These are phyloP conservation scores for Kryptopterus vitreolus DNA, from an alignment of 2,797 vertebrate species.

Conservation along the genomic window DNA sequence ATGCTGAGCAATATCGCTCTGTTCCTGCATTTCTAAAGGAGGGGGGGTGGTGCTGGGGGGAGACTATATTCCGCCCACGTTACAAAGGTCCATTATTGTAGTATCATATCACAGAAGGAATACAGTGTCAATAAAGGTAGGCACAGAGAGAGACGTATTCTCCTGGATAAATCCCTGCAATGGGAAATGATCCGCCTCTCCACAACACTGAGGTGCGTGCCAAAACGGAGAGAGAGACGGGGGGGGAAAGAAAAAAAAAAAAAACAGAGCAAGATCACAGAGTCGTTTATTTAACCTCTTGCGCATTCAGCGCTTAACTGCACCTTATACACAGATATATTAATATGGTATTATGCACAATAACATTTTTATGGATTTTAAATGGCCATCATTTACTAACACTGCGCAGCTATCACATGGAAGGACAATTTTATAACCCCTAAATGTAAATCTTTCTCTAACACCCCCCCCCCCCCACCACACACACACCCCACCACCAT, in stretches of 20 bases:
- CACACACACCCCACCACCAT: too few relatives aligned
- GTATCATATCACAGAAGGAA: constrained; percentile 57
- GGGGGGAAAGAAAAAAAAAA: not conserved
- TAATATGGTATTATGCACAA: constrained; percentile 76
- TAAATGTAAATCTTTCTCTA: constrained; percentile 70
- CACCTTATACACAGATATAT: constrained; percentile 68
- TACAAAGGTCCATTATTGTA: constrained; percentile 59
- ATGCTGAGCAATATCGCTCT: not conserved
- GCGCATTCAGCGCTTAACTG: constrained; percentile 62
- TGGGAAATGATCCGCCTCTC: constrained; percentile 49
- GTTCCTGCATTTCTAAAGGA: constrained; percentile 65
- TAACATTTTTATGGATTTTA: constrained; percentile 79
- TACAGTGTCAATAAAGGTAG: constrained; percentile 55
- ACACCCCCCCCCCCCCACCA: constrained; percentile 59
- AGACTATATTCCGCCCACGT: constrained; percentile 68
- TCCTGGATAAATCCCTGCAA: constrained; percentile 51
- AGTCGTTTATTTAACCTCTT: constrained; percentile 60
- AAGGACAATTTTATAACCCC: constrained; percentile 71
- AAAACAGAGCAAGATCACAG: constrained; percentile 37
- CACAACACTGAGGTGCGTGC: constrained; percentile 38
- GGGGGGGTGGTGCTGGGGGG: too few relatives aligned
- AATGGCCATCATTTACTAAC: constrained; percentile 75
- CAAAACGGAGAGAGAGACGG: constrained; percentile 35
- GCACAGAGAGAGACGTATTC: constrained; percentile 49
- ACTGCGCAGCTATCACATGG: constrained; percentile 68